Base-by-base conservation (phyloP, 2,113 vertebrate genomes). In the Setophaga coronata region DNA sequence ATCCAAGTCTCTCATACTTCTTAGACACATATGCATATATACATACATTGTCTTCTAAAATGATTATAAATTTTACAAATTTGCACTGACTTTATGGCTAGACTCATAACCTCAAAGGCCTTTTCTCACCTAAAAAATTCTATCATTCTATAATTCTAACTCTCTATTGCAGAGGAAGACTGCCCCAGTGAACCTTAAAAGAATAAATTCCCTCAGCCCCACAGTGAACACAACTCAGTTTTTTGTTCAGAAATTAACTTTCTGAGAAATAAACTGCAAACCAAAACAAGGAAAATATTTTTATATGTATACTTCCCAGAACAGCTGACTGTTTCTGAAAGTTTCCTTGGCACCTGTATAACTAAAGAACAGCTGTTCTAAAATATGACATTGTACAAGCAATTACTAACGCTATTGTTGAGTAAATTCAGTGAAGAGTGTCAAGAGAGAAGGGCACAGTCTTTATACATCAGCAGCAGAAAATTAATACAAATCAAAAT, bases 321-420 rank as follows among this genome's bases (percentile, higher is more conserved):
- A 86, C 21, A 90, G 51, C 38, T 73, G 40, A 76, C 54, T 91
- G 36, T 64, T 94, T 89, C 77, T 89, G 81, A 94, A 82, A 36
- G 34, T 89, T 74, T 95, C n/a, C 43, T 89, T 89, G 60, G 86
- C 77, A 89, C n/a, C 71, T 74, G 38, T 42, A 58, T 40, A 20
- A 93, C 67, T 90, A 58, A 95, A 93, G 92, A 95, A 80, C 92
- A 96, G 47, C 82, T 95, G 95, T 86, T 93, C 67, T 70, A 83
- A 94, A 86, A 86, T 50, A 74, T 6, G 33, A 90, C 54, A 93
- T 90, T 90, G 79, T 90, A 65, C 58, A 93, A 86, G 71, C 71
- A 90, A 92, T 86, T 73, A 86, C 48, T 85, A 90, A 90, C 34
- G 33, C 24, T 53, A 57, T n/a, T 86, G 65, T 10, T 69, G 26